Conservation (phyloP, 2,113 vertebrate species). For the Capreolus pygargus region DNA sequence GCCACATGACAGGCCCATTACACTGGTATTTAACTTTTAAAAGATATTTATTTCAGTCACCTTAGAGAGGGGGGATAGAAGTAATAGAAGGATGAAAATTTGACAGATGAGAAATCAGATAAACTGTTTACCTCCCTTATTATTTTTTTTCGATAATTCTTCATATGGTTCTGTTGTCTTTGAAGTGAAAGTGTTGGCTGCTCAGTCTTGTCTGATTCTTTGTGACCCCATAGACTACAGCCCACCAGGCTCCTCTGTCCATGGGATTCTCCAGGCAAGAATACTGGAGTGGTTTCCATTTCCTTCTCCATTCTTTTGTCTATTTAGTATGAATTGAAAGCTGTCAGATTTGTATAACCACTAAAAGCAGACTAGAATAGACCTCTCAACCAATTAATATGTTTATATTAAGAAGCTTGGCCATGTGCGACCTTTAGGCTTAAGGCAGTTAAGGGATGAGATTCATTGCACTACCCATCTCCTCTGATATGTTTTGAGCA, state of each 20-base stretch:
- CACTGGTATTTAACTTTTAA: not conserved
- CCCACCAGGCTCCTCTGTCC: not conserved
- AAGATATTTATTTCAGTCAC: not conserved
- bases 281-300: not conserved
- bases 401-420: not conserved
- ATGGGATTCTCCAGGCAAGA: not conserved
- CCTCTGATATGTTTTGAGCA: not conserved
- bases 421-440: not conserved
- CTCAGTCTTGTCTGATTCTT: not conserved
- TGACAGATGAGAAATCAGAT: not conserved
- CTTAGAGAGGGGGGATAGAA: not conserved
- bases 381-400: not conserved
- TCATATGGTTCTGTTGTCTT: not conserved
- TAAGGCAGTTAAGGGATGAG: fast-evolving
- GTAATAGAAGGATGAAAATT: not conserved
- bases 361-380: not conserved
- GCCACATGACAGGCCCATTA: not conserved
- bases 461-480: not conserved
- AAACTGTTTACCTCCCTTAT: not conserved
- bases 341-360: not conserved
- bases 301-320: not conserved
- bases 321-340: not conserved
- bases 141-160: not conserved
- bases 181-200: not conserved
- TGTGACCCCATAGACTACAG: not conserved